Evolutionary conservation across 2,888 invertebrate genomes (phyloP).

Genomic region (Tupiocoris notatus): DNA sequence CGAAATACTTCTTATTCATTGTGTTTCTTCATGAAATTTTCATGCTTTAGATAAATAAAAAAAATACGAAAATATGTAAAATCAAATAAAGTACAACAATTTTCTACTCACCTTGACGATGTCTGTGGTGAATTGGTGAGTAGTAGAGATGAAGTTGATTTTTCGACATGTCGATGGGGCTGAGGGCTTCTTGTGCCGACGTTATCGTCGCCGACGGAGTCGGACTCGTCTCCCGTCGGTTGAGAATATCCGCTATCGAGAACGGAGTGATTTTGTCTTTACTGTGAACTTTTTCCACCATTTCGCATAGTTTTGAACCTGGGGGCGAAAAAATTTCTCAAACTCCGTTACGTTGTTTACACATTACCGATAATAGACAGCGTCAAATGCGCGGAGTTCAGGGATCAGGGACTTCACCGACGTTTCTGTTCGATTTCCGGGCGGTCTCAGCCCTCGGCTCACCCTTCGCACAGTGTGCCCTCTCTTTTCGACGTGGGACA

Average conservation of each 20-base stretch:
- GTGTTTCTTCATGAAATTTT: too few relatives aligned
- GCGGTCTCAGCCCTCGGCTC: background rate
- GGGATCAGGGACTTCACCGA: too few relatives aligned
- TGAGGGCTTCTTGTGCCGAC: background rate
- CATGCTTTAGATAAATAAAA: too few relatives aligned
- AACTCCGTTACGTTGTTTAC: too few relatives aligned
- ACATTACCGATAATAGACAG: too few relatives aligned
- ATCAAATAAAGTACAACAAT: too few relatives aligned
- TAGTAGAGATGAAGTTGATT: slow-evolving; percentile 33
- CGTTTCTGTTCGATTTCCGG: background rate
- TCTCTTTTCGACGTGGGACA: background rate
- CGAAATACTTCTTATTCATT: too few relatives aligned
- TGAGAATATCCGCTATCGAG: slow-evolving; percentile 45
- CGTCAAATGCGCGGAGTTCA: too few relatives aligned
- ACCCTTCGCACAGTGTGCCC: slow-evolving; percentile 3
- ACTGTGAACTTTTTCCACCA: slow-evolving; percentile 34
- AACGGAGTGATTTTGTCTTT: slow-evolving; percentile 45
- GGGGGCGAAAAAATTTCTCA: too few relatives aligned
- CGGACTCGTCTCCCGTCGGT: slow-evolving; percentile 28
- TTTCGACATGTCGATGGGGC: slow-evolving; percentile 37
- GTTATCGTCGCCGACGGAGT: background rate
- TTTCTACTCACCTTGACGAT: slow-evolving; percentile 24
- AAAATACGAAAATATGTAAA: too few relatives aligned
- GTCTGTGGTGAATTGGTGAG: slow-evolving; percentile 8
- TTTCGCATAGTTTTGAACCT: slow-evolving; percentile 22